Evolutionary conservation across 2,888 invertebrate genomes (phyloP), one percentile per base, ranked within the genome.

Genomic region (Erebia palarica): DNA sequence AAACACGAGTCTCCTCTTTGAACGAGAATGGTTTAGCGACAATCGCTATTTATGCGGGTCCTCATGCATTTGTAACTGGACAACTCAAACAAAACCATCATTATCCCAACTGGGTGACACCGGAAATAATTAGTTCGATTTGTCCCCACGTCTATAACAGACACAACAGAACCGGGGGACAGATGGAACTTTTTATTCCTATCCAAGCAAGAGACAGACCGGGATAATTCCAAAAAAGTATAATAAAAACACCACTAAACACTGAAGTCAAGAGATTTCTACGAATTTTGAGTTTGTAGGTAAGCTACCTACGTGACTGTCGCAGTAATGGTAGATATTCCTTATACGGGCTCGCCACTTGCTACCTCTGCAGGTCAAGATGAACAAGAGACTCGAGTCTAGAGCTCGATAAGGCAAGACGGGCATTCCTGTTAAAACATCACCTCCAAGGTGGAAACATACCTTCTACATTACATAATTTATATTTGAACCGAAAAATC

Each of bases 331-430:
- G 36, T 7, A 36, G 36, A 7, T 42, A 16, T 18, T 1, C 65
- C 65, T 13, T 36, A 55, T 65, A 55, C 27, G 53, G 55, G 3
- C 9, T n/a, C 10, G 10, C 14, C 16, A n/a, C 27, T 51, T 3
- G 51, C 51, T 61, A 13, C 44, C 44, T 36, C 64, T 65, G 27
- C 60, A 57, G 73, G 73, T 70, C 73, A 73, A 70, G 70, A 73
- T 49, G 18, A 70, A 68, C 70, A 49, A n/a, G 63, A 44, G 44
- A 61, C 57, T 44, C 11, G 11, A 61, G 16, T 63, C 63, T 63
- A 63, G 4, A 51, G 65, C 65, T 69, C 67, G 18, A 68, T 55
- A 73, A 65, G 65, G 73, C n/a, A 49, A 65, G 49, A 18, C 64
- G 13, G 53, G 58, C 63, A 63, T 66, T 67, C 57, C 60, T 68